Evolutionary conservation across 1,140 invertebrate species (phyloP).

Genomic region (Phocides pigmalion): DNA sequence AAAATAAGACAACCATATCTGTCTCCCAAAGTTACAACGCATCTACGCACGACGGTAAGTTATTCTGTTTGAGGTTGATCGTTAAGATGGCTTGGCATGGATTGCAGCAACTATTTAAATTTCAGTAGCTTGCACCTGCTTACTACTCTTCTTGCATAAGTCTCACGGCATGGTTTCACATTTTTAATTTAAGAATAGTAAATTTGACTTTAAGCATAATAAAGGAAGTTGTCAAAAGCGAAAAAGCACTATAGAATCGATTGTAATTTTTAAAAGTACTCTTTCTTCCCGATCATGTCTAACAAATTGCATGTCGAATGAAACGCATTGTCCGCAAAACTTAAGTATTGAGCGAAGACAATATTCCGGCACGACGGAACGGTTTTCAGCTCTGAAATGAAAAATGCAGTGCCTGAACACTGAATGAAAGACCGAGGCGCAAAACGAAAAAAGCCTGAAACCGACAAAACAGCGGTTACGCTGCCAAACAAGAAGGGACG

Average conservation of each 20-base stretch:
- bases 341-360: constrained; percentile 52
- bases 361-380: constrained; percentile 55
- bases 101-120: too few relatives aligned
- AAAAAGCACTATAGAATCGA: neutral
- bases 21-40: too few relatives aligned
- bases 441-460: constrained; percentile 52
- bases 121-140: too few relatives aligned
- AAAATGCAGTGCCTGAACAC: constrained; percentile 64
- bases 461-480: constrained; percentile 61
- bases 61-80: too few relatives aligned
- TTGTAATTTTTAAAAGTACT: constrained; percentile 1
- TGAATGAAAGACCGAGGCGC: constrained; percentile 59
- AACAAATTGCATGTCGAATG: constrained; percentile 34
- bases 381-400: constrained; percentile 67
- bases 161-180: too few relatives aligned
- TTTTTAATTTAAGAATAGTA: neutral
- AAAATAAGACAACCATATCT: too few relatives aligned
- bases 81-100: too few relatives aligned
- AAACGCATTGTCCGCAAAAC: constrained; percentile 42
- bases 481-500: constrained; percentile 58
- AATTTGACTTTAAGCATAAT: neutral
- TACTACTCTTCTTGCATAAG: too few relatives aligned
- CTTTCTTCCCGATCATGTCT: constrained; percentile 15
- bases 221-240: neutral
- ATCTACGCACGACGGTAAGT: too few relatives aligned